A percentile compares a stretch with the other conserved stretches of the same genome.
Conservation (phyloP, 1,140 invertebrate species). For the Heterodera carotae region DNA sequence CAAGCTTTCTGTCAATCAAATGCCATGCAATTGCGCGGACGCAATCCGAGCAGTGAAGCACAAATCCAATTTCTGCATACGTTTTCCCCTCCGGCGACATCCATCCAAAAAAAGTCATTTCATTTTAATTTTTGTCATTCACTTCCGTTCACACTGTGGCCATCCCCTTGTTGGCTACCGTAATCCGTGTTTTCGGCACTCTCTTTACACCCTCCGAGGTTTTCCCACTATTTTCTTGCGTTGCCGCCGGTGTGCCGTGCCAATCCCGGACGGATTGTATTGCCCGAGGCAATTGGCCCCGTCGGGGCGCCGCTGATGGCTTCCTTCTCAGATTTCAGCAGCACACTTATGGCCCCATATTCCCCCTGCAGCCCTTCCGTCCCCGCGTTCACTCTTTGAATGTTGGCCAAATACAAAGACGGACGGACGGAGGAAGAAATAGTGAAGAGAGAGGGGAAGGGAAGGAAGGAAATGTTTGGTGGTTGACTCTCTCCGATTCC, state of each 20-base stretch:
- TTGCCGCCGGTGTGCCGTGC: not conserved
- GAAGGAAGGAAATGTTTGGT: not conserved
- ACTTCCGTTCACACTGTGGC: not conserved
- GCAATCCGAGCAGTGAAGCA: not conserved
- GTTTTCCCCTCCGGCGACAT: not conserved
- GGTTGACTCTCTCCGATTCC: not conserved
- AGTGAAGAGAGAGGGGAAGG: too few species aligned
- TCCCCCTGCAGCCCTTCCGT: too few species aligned
- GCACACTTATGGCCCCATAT: not conserved
- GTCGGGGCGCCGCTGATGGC: not conserved
- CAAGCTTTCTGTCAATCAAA: slow-evolving; percentile 3
- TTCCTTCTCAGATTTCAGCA: slow-evolving; percentile 3
- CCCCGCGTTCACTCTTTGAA: not conserved
- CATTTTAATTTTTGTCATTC: not conserved
- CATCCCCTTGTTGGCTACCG: not conserved
- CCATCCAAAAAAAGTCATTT: not conserved
- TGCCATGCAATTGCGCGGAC: not conserved
- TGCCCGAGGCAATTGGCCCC: not conserved
- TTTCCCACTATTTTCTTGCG: not conserved
- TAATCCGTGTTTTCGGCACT: not conserved
- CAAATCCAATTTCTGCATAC: not conserved
- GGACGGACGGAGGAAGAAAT: too few species aligned
- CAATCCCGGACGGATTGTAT: not conserved
- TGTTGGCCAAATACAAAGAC: not conserved
- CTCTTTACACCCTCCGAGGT: not conserved